phyloP scores from a whole-genome alignment of 2,797 vertebrate species.

The Todus mexicanus region DNA sequence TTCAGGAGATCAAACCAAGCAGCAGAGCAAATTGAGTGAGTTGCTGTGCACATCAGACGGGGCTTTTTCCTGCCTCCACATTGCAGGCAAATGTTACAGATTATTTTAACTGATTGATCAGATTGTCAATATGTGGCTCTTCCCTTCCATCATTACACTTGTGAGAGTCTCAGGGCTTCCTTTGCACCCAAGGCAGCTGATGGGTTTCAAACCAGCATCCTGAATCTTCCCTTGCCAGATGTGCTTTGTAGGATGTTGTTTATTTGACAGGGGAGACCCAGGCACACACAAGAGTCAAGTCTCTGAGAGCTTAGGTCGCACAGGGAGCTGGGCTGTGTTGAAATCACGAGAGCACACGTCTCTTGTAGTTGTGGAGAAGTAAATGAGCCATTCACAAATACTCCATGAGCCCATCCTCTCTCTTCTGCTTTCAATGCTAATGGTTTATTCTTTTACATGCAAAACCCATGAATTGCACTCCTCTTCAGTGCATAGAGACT shows the following conservation, averaged over 20 bases:
- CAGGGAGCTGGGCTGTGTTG: neutral
- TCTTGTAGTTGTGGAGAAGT: neutral
- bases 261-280: neutral
- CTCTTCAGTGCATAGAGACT: neutral
- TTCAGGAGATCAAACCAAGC: neutral
- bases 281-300: neutral
- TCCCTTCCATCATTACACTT: neutral
- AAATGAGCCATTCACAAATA: conserved; percentile 19
- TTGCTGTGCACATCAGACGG: fast-evolving
- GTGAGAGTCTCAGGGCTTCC: neutral
- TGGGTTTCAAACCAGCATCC: neutral
- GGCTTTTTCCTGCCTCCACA: neutral
- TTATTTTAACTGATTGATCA: neutral
- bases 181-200: neutral
- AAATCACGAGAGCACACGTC: neutral
- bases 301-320: neutral
- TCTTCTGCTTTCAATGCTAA: neutral
- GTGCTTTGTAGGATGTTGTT: neutral
- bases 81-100: neutral
- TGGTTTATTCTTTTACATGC: neutral
- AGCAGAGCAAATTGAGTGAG: neutral
- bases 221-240: neutral
- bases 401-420: neutral
- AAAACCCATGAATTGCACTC: neutral
- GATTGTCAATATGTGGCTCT: neutral